Percentiles rank a stretch among this genome's conserved stretches.
These are phyloP conservation scores for Bombycilla garrulus DNA, from an alignment of 2,113 vertebrate species.

Conservation along the genomic window DNA sequence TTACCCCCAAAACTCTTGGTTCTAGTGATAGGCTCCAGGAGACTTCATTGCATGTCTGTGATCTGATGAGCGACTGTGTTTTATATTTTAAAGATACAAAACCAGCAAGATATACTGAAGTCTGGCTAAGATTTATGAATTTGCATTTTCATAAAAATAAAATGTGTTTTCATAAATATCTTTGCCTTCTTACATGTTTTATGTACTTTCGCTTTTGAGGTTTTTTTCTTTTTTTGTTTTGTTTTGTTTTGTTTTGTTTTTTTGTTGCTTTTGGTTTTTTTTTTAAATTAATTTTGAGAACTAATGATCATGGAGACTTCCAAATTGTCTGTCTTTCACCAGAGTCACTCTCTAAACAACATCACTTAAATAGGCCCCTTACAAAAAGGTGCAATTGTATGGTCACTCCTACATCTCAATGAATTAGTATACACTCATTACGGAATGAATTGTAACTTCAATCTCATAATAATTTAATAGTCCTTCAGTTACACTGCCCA, in stretches of 20 bases:
- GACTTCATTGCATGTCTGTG: neutral
- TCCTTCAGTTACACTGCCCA: neutral
- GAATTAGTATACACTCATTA: neutral
- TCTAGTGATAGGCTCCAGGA: neutral
- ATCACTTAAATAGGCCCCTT: neutral
- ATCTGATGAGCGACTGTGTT: neutral
- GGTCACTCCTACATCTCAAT: neutral
- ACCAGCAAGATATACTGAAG: neutral
- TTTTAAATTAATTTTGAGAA: neutral
- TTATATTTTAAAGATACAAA: neutral
- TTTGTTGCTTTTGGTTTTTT: neutral
- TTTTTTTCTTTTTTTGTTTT: neutral
- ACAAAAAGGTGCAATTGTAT: accelerated
- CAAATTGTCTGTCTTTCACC: neutral
- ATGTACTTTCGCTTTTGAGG: neutral
- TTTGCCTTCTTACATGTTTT: neutral
- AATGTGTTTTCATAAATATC: neutral
- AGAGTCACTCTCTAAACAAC: neutral
- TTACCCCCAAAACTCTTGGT: neutral
- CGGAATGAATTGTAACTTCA: neutral
- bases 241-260: neutral
- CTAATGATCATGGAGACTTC: neutral
- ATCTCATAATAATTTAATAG: neutral
- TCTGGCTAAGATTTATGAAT: neutral
- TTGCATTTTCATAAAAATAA: neutral